Evolutionary conservation across 2,113 vertebrate genomes (phyloP).

Genomic region (Amphiprion ocellaris): DNA sequence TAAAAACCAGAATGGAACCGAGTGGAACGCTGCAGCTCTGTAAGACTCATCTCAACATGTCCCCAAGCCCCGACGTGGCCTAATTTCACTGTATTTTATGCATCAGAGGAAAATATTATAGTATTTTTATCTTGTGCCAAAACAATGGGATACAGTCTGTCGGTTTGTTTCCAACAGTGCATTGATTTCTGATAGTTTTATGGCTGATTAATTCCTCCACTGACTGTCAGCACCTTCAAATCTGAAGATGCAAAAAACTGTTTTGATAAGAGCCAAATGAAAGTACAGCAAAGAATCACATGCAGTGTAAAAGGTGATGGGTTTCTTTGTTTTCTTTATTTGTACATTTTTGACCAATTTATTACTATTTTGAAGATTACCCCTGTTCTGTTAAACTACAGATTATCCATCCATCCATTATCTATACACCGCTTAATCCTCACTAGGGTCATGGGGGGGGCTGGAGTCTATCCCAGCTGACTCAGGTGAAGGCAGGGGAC

Average conservation of each 20-base stretch:
- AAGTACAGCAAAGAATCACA: too few species aligned
- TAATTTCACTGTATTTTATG: not conserved
- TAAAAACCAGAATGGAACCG: fast-evolving
- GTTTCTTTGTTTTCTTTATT: too few species aligned
- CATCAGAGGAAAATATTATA: constrained; percentile 19
- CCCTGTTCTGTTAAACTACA: too few species aligned
- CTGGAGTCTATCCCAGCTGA: too few species aligned
- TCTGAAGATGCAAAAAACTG: not conserved
- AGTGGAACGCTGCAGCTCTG: not conserved
- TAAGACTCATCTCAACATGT: not conserved
- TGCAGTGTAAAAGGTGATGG: too few species aligned
- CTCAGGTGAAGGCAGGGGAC: too few species aligned
- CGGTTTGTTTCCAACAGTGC: constrained; percentile 4
- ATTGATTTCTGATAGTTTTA: constrained; percentile 35
- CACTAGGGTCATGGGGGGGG: too few species aligned
- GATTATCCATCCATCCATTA: too few species aligned
- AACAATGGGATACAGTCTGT: constrained; percentile 8
- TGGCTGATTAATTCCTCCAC: constrained; percentile 25
- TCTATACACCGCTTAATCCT: too few species aligned
- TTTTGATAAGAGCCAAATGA: too few species aligned
- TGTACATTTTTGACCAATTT: too few species aligned
- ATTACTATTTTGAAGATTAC: too few species aligned
- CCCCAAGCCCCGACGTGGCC: not conserved
- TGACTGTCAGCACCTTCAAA: constrained; percentile 11
- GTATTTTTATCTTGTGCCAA: not conserved